Evolutionary conservation across 2,797 vertebrate species (phyloP), one percentile per base, ranked within the genome.

Genomic region (Gastrophryne carolinensis): DNA sequence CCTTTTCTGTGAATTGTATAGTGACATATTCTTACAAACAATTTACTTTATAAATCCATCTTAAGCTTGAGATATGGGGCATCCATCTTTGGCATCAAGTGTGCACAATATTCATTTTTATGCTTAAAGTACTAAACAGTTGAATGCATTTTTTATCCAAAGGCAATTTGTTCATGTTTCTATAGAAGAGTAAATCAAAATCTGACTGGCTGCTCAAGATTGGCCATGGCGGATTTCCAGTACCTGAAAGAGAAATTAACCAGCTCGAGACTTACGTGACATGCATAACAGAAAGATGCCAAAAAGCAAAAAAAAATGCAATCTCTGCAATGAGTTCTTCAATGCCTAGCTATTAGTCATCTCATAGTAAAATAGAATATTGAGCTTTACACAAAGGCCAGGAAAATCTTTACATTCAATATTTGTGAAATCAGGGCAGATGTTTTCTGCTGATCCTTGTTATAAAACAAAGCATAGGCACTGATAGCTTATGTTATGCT

Each of bases 141-240:
- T 78, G 50, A 32, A 39, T 78, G 56, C 44, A 53, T 77, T 77
- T 62, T 70, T 77, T 77, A 63, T 71, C 74, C 58, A 77, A 77
- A 71, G 64, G 49, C 67, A 71, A 71, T 77, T 71, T 77, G 60
- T 63, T 71, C 75, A 63, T 77, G 50, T 71, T 71, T 70, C 67
- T 64, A 56, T 71, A 71, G 62, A 62, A 64, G 50, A 69, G 49
- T 71, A 71, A 76, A 76, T 76, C 74, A 76, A 76, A 70, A 44
- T 47, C 19, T 71, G 57, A 32, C 50, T 73, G 58, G 17, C 21
- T 70, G 49, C 53, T 63, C 49, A 35, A 50, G 58, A 70, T 65
- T 62, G 66, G 60, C 29, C 21, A 19, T 63, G 67, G 75, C 67
- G 50, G 58, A 19, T 57, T 70, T 62, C 67, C 66, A 77, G 58